Conservation (phyloP, 2,797 vertebrate genomes). For the Notamacropus eugenii region DNA sequence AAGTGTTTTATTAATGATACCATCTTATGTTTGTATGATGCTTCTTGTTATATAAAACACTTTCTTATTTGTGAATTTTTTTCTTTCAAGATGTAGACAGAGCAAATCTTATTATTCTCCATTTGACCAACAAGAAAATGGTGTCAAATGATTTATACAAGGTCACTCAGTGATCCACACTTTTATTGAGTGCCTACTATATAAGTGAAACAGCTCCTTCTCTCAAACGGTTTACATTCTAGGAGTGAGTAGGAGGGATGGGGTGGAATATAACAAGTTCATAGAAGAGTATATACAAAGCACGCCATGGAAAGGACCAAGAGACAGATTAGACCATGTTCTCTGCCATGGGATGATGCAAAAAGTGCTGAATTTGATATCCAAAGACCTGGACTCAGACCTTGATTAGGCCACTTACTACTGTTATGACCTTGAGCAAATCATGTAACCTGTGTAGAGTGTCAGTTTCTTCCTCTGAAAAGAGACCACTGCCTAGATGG, state of each 20-base stretch:
- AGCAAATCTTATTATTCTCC: neutral
- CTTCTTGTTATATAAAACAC: neutral
- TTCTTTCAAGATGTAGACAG: neutral
- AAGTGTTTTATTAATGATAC: neutral
- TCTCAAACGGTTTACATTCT: neutral
- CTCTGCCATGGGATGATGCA: neutral
- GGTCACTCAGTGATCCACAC: neutral
- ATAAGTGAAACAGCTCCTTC: neutral
- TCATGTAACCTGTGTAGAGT: neutral
- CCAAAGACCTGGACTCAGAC: neutral
- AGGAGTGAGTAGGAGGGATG: neutral
- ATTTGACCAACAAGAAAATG: neutral
- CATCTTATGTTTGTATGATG: neutral
- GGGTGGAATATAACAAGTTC: neutral
- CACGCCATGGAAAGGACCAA: neutral
- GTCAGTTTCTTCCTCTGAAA: neutral
- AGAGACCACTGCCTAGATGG: neutral
- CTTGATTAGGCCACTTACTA: neutral
- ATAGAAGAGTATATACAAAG: neutral
- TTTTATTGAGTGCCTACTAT: neutral
- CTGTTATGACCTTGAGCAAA: neutral
- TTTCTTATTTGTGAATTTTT: neutral
- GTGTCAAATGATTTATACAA: neutral
- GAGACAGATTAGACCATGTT: neutral
- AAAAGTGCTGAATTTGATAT: neutral